These are phyloP conservation scores for Lamproptera curius DNA, from an alignment of 2,888 invertebrate genomes.

Conservation along the genomic window DNA sequence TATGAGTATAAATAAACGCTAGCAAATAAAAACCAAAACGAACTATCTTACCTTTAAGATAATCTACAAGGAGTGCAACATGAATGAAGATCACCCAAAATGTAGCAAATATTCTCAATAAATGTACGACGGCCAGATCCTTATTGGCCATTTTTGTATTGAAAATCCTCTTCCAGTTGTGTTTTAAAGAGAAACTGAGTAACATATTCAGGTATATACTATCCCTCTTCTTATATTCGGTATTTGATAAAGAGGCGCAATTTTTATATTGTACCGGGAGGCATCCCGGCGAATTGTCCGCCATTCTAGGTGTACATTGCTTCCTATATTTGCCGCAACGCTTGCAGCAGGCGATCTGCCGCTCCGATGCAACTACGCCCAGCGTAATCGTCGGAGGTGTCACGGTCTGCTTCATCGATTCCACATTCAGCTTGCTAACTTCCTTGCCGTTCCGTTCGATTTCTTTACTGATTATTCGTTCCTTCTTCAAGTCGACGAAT, in stretches of 20 bases:
- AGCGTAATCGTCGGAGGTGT: conserved; percentile 58
- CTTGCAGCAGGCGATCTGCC: conserved; percentile 49
- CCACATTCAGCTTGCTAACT: conserved; percentile 37
- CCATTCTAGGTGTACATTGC: conserved; percentile 48
- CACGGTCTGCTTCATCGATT: conserved; percentile 45
- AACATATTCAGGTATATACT: conserved; percentile 47
- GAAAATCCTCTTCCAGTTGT: conserved; percentile 61
- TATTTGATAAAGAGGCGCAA: conserved; percentile 45
- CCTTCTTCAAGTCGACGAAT: conserved; percentile 12
- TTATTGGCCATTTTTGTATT: conserved; percentile 69
- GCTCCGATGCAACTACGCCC: conserved; percentile 57
- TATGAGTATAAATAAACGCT: neutral
- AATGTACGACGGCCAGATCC: conserved; percentile 77
- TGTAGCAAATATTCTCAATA: conserved; percentile 80
- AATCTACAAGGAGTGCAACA: conserved; percentile 80
- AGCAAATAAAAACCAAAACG: neutral
- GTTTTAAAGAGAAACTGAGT: conserved; percentile 61
- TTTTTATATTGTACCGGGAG: conserved; percentile 55
- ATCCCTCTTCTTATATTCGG: conserved; percentile 45
- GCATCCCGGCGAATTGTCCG: conserved; percentile 42
- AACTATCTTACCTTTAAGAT: conserved; percentile 74
- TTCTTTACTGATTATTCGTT: conserved; percentile 34
- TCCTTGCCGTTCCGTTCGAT: conserved; percentile 32
- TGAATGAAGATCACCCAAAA: conserved; percentile 82
- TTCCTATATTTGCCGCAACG: conserved; percentile 66